Evolutionary conservation across 2,888 invertebrate genomes (phyloP), one percentile per base, ranked within the genome.

Genomic region (Epinotia ramella): DNA sequence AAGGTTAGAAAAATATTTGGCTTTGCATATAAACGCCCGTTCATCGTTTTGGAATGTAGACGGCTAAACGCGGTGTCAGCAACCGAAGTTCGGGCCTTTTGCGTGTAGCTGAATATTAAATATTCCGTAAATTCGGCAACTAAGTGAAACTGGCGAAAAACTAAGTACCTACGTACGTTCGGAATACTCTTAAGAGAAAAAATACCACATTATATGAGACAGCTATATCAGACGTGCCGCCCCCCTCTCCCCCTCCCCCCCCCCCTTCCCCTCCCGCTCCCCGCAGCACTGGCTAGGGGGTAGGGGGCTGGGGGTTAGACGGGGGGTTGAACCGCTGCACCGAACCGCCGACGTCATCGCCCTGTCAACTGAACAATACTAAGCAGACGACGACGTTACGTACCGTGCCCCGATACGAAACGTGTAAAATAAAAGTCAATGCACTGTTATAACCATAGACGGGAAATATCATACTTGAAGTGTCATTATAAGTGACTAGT

Each of bases 281-380:
- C n/a, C n/a, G n/a, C n/a, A n/a, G n/a, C n/a, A 93, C 93, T 93
- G 91, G 89, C 87, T 88, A 88, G 88, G 89, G 88, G 86, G 86
- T 80, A n/a, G n/a, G 85, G n/a, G 85, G n/a, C 13, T 33, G 62
- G 69, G 86, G 86, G 88, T 85, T 82, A 84, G 80, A 83, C 82
- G 81, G 81, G 85, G 86, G 83, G 81, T 82, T 80, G 83, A 84
- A 87, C 87, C 84, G 88, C 86, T 85, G 66, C 66, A 28, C 87
- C 83, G 89, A 88, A 89, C 89, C 87, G 82, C 87, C 88, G 85
- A 91, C 93, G 93, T 94, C 93, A 93, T 92, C 93, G 93, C 93
- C 93, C 93, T 92, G 93, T 93, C 93, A 94, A 92, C 93, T 90
- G 90, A 91, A 93, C 93, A 93, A 92, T 92, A 92, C 92, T 92